phyloP scores from a whole-genome alignment of 1,140 invertebrate genomes.

The Notospermus geniculatus region DNA sequence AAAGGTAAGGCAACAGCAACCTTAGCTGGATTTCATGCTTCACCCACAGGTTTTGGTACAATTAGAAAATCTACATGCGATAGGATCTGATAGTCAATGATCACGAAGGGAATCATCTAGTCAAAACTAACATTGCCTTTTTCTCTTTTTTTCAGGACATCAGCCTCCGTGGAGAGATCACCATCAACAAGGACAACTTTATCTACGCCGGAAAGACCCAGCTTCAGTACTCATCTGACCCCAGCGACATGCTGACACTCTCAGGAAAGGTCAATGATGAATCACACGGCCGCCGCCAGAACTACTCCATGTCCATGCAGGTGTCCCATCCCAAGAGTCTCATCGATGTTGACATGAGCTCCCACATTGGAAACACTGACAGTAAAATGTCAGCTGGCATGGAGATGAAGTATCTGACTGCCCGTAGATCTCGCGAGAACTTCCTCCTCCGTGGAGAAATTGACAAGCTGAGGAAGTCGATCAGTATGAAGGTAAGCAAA shows the following conservation, averaged over 20 bases:
- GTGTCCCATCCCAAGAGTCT: constrained; percentile 40
- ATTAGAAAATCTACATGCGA: no score
- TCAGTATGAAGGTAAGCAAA: not conserved
- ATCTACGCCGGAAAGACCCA: constrained; percentile 31
- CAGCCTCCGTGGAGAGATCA: not conserved
- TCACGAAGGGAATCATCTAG: no score
- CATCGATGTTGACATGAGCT: constrained; percentile 35
- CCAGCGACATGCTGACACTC: constrained; percentile 38
- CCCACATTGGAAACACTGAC: constrained; percentile 29
- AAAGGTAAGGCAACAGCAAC: no score
- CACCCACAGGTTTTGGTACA: no score
- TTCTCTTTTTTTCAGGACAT: not conserved
- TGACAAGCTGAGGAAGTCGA: constrained; percentile 14
- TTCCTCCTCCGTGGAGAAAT: constrained; percentile 42
- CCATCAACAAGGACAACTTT: constrained; percentile 1
- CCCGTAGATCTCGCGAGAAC: constrained; percentile 28
- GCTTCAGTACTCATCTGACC: constrained; percentile 46
- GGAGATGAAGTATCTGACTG: constrained; percentile 34
- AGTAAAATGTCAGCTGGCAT: constrained; percentile 26
- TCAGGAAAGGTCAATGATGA: constrained; percentile 35
- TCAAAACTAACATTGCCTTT: no score
- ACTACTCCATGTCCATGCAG: constrained; percentile 35
- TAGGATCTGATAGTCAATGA: no score
- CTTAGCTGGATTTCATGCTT: no score
- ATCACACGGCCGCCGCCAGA: constrained; percentile 26